A percentile compares a stretch with the other conserved stretches of the same genome.
Conservation (phyloP, 2,113 vertebrate genomes). For the Eublepharis macularius region DNA sequence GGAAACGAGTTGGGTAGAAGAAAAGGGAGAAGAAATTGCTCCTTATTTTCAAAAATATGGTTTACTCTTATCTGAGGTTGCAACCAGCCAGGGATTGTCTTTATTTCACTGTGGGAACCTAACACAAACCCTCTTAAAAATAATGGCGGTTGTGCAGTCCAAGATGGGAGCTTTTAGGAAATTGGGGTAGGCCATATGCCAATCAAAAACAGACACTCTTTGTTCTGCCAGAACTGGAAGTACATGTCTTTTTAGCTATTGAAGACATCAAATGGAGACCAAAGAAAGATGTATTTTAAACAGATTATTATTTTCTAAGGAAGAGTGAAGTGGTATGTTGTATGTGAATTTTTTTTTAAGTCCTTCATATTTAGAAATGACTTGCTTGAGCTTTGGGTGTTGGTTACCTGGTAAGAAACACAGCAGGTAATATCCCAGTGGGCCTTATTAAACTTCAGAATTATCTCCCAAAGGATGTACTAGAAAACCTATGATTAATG, state of each 20-base stretch:
- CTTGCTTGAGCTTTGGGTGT: background rate
- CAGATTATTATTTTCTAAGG: background rate
- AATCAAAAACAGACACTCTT: background rate
- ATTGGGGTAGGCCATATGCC: background rate
- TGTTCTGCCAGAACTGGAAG: background rate
- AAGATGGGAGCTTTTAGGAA: background rate
- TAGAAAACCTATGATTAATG: conserved; percentile 7
- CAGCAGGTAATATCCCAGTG: background rate
- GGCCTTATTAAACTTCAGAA: background rate
- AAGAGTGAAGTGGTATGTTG: background rate
- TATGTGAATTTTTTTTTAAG: background rate
- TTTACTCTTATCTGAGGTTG: background rate
- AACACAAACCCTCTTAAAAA: background rate
- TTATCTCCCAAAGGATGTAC: background rate
- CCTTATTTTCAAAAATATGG: background rate
- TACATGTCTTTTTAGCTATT: background rate
- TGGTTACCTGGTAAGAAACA: background rate
- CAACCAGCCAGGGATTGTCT: background rate
- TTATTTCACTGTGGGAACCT: background rate
- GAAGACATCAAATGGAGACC: background rate
- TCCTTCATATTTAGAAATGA: background rate
- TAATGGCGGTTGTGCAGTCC: background rate
- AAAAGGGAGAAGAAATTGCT: background rate
- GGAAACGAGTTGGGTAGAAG: background rate
- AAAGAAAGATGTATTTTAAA: background rate